Percentiles rank a stretch among this genome's conserved stretches.
Conservation (phyloP, 2,888 invertebrate genomes). For the Himalopsyche japonica region DNA sequence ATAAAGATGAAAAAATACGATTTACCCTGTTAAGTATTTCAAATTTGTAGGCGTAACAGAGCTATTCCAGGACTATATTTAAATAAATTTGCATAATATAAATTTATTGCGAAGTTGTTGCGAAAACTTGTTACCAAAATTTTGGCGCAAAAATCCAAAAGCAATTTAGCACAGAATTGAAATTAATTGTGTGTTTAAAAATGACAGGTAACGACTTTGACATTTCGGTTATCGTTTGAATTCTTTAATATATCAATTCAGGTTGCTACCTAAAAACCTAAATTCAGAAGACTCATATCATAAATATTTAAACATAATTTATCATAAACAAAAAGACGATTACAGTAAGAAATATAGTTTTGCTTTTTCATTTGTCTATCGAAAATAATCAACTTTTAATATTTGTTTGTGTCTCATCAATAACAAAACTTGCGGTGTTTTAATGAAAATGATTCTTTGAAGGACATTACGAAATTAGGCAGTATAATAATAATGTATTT, state of each 20-base stretch:
- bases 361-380: too few species aligned
- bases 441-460: too few species aligned
- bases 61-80: background rate
- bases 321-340: too few species aligned
- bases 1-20: background rate
- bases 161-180: background rate
- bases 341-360: too few species aligned
- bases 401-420: too few species aligned
- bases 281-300: too few species aligned
- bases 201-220: background rate
- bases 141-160: background rate
- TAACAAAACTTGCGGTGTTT: too few species aligned
- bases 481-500: too few species aligned
- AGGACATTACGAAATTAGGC: too few species aligned
- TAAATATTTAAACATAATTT: too few species aligned
- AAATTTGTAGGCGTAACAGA: background rate
- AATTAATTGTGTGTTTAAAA: background rate
- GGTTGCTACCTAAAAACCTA: too few species aligned
- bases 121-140: background rate
- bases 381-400: too few species aligned
- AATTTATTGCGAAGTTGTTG: background rate
- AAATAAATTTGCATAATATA: background rate
- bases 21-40: background rate
- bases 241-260: background rate
- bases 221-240: background rate